Base-by-base conservation (phyloP, 2,888 invertebrate genomes). In the Melanargia galathea region DNA sequence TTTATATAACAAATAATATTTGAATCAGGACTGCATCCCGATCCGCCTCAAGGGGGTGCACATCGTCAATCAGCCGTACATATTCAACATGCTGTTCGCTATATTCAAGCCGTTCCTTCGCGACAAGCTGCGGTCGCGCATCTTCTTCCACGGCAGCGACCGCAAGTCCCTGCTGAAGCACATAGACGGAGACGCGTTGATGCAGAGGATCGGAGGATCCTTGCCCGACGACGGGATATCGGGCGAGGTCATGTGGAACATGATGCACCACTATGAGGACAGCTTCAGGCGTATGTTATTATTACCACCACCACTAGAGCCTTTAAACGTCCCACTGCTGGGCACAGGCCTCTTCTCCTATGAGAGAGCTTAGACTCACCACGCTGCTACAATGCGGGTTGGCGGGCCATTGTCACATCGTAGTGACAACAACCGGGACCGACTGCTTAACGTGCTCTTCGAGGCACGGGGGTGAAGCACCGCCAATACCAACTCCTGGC, bases 51-150 rank as follows among this genome's bases (percentile, higher is more conserved):
- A 97, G 84, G 96, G 94, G 0, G 94, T 98, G 2, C 97, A 98
- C 78, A 92, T 97, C 56, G 92, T 98, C n/a, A 97, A 97, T 80
- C 97, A 98, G 79, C 96, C 97, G 0, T 94, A 93, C 70, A 92
- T 97, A 66, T 97, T 98, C 86, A 97, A 96, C 77, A 95, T 97
- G 93, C 90, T 96, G 3, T 97, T 95, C 76, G 94, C 95, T 8
- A 92, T 98, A 61, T 96, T 98, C 83, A 97, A 97, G 80, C 98
- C 97, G 0, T 97, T 98, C 80, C 89, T 98, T 71, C 92, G 95
- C 69, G 96, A 97, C 77, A 97, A 97, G 86, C 86, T 97, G 20
- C 93, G 95, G 56, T 95, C 94, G 65, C 93, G 97, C 90, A 93
- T 97, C 62, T 92, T 92, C 75, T 95, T 97, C 83, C 96, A 97